Conservation (phyloP, 2,888 invertebrate genomes). For the Caenorhabditis sulstoni region DNA sequence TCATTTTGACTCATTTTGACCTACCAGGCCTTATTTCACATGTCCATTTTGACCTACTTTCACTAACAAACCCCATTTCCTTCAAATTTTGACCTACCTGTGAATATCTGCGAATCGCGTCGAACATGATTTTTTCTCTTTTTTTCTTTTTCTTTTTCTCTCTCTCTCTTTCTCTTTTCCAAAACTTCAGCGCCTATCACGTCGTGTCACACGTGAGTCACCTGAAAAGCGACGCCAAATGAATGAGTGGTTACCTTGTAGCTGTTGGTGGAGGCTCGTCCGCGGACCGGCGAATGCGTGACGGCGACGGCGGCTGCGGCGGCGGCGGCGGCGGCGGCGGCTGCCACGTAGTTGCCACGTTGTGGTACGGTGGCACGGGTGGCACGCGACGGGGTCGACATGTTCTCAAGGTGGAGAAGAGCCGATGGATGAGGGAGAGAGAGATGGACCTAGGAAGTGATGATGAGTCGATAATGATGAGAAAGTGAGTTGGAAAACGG, state of each 20-base stretch:
- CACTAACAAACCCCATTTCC: neutral
- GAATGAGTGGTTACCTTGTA: conserved; percentile 35
- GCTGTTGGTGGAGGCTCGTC: conserved; percentile 37
- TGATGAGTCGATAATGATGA: no score
- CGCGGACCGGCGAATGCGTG: conserved; percentile 48
- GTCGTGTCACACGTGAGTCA: no score
- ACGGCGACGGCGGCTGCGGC: conserved; percentile 2
- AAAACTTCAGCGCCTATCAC: conserved; percentile 17
- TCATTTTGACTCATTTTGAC: no score
- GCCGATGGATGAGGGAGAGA: no score
- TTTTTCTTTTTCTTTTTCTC: conserved; percentile 2
- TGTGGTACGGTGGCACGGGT: conserved; percentile 55
- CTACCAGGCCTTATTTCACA: no score
- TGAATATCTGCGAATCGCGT: conserved; percentile 61
- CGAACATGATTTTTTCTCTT: conserved; percentile 50
- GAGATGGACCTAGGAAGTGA: no score
- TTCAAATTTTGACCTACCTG: conserved; percentile 32
- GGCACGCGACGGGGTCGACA: conserved; percentile 46
- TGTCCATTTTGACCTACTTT: neutral
- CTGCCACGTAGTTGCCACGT: conserved; percentile 20
- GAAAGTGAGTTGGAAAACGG: no score
- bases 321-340: conserved; percentile 26
- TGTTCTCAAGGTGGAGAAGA: neutral
- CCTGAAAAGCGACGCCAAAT: neutral
- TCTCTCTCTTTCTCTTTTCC: conserved; percentile 13